phyloP scores from a whole-genome alignment of 2,888 invertebrate species.

The Epinotia bilunana region DNA sequence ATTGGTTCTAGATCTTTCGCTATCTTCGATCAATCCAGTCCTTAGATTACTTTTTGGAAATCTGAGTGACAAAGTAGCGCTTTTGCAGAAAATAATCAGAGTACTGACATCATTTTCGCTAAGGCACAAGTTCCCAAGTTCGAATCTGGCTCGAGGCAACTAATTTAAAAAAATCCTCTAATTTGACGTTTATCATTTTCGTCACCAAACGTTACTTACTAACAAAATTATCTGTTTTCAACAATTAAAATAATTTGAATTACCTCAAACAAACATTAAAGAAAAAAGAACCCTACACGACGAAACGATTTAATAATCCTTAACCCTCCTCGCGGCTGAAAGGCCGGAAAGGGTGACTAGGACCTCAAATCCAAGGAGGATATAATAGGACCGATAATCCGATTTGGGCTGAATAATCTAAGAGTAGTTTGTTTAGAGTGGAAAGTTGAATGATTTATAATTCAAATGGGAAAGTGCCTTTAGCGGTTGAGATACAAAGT shows the following conservation, averaged over 20 bases:
- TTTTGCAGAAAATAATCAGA: no score
- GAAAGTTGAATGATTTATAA: slow-evolving; percentile 11
- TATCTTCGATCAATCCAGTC: no score
- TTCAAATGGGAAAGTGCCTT: neutral
- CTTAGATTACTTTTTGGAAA: no score
- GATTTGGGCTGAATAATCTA: slow-evolving; percentile 26
- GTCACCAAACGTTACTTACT: no score
- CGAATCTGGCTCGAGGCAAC: no score
- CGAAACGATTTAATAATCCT: slow-evolving; percentile 40
- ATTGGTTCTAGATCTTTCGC: no score
- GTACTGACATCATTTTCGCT: no score
- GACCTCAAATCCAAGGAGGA: slow-evolving; percentile 1
- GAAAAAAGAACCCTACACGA: slow-evolving; percentile 7
- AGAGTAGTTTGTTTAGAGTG: slow-evolving; percentile 25
- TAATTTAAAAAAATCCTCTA: no score
- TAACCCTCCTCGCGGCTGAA: slow-evolving; percentile 47
- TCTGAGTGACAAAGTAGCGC: no score
- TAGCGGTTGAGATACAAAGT: neutral
- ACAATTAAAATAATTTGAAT: slow-evolving; percentile 3
- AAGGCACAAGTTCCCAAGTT: no score
- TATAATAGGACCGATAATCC: slow-evolving; percentile 42
- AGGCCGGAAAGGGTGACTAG: slow-evolving; percentile 45
- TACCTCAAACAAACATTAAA: slow-evolving; percentile 24
- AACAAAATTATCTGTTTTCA: no score
- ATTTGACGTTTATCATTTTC: no score